Base-by-base conservation (phyloP, 1,140 invertebrate genomes). In the Rhagoletis pomonella region DNA sequence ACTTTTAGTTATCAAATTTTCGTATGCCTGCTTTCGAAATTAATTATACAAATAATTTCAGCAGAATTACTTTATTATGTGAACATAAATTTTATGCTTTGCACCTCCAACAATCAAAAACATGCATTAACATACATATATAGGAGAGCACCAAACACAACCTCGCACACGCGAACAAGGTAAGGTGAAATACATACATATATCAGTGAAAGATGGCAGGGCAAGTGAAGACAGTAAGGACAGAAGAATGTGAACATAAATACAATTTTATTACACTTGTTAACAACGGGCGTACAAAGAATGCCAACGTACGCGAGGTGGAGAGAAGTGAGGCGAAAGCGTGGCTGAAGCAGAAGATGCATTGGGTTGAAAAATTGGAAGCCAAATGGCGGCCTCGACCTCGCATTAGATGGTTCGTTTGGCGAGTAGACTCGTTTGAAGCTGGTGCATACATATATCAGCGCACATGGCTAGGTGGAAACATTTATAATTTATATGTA, bases 251-350 rank as follows among this genome's bases (percentile, higher is more conserved):
- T 19, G 73, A n/a, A 81, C 73, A 81, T 81, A 55, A 81, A 55
- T 81, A 81, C 19, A 55, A 81, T 81, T 81, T 81, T 81, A 81
- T 81, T 81, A 81, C 73, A 81, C 73, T 55, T 81, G 73, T 81
- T 81, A 81, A 81, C 73, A 81, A 81, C n/a, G 17, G n/a, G 17
- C 17, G 47, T 47, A 55, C 4, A 62, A 62, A 12, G 60, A 55
- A 5, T 19, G 14, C 2, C 6, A 29, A 55, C 6, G 44, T 6
- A 5, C 17, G 44, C 6, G 47, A 47, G n/a, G 42, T 4, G 50
- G n/a, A n/a, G n/a, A n/a, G n/a, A n/a, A 67, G 44, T 55, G 47
- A 4, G 17, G n/a, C n/a, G n/a, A 55, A 69, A 44, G 39, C 12
- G 47, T 55, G 47, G 42, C 44, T 29, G 1, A 0, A 29, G 73